Evolutionary conservation across 1,140 invertebrate genomes (phyloP).

Genomic region (Nylanderia fulva): DNA sequence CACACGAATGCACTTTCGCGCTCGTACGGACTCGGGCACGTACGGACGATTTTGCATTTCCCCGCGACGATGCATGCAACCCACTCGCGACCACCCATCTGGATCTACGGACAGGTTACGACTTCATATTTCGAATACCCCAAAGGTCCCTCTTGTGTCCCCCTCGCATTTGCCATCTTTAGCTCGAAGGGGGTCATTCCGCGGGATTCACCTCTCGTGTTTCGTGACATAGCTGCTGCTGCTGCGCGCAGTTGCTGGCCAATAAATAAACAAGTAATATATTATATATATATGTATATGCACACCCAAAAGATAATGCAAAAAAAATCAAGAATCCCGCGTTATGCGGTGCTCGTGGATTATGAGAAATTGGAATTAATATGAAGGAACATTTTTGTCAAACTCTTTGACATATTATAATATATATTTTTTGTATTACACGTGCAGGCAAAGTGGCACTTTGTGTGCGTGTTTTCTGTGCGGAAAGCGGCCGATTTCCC

Average conservation of each 20-base stretch:
- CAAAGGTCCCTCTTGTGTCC: not conserved
- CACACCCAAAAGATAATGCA: too few species aligned
- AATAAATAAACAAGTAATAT: conserved; percentile 33
- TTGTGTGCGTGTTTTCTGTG: too few species aligned
- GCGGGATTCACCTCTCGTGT: not conserved
- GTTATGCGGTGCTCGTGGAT: too few species aligned
- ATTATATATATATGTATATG: too few species aligned
- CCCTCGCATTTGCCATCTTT: not conserved
- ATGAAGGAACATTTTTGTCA: too few species aligned
- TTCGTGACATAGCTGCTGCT: not conserved
- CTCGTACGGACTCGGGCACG: conserved; percentile 53
- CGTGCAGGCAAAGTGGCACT: too few species aligned
- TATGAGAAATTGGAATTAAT: too few species aligned
- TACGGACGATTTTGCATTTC: conserved; percentile 70
- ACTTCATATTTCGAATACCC: conserved; percentile 54
- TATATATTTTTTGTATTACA: too few species aligned
- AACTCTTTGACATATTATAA: too few species aligned
- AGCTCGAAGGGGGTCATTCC: not conserved
- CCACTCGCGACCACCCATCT: conserved; percentile 52
- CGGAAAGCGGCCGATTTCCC: too few species aligned
- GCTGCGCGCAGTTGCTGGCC: not conserved
- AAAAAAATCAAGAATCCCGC: too few species aligned
- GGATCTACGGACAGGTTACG: conserved; percentile 54
- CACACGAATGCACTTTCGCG: conserved; percentile 72
- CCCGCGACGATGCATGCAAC: conserved; percentile 59